These are phyloP conservation scores for Rotaria socialis DNA, from an alignment of 2,888 invertebrate genomes.

Conservation along the genomic window DNA sequence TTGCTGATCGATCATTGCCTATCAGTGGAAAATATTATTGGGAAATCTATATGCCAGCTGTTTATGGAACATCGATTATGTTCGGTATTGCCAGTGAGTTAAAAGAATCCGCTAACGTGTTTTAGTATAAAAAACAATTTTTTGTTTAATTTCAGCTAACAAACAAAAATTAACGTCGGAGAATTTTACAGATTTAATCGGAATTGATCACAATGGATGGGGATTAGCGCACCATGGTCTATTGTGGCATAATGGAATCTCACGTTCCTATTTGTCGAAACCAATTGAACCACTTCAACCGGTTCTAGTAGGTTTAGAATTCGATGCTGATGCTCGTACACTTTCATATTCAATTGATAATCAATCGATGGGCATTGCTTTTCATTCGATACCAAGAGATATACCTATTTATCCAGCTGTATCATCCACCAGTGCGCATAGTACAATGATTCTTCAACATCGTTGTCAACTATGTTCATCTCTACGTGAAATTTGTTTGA, in stretches of 20 bases:
- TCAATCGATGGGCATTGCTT: not conserved
- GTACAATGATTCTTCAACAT: not conserved
- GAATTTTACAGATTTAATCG: conserved; percentile 68
- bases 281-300: conserved; percentile 70
- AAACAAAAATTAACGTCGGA: conserved; percentile 52
- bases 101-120: not conserved
- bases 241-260: conserved; percentile 68
- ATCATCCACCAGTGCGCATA: conserved; percentile 15
- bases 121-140: too few species aligned
- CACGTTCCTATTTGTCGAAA: conserved; percentile 64
- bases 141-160: not conserved
- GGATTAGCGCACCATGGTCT: conserved; percentile 71
- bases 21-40: conserved; percentile 63
- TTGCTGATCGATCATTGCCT: conserved; percentile 14
- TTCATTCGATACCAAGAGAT: not conserved
- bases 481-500: not conserved
- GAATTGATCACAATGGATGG: conserved; percentile 70
- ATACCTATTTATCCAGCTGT: not conserved
- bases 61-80: conserved; percentile 74
- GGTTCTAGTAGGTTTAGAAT: conserved; percentile 68
- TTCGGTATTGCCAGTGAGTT: conserved; percentile 67
- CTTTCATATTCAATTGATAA: conserved; percentile 28
- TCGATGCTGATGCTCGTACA: conserved; percentile 60
- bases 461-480: not conserved
- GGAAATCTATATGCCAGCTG: conserved; percentile 66